phyloP scores from a whole-genome alignment of 2,113 vertebrate genomes.

The Nipponia nippon region DNA sequence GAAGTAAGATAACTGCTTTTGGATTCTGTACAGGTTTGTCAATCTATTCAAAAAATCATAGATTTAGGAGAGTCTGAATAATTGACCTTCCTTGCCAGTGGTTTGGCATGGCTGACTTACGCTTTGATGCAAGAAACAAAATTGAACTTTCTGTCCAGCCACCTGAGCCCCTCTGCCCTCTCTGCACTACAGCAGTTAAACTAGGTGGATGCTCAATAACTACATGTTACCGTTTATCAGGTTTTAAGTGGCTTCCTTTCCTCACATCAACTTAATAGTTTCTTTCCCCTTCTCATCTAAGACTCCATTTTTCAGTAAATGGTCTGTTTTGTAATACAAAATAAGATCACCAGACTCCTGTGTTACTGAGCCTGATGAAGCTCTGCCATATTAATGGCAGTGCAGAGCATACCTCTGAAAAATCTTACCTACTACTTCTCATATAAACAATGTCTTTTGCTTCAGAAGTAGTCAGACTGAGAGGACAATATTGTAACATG shows the following conservation, averaged over 20 bases:
- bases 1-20: background rate
- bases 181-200: background rate
- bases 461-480: background rate
- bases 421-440: background rate
- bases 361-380: background rate
- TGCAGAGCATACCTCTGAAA: background rate
- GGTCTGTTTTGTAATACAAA: background rate
- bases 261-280: background rate
- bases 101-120: background rate
- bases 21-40: background rate
- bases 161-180: background rate
- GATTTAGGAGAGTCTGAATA: background rate
- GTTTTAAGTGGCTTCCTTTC: background rate
- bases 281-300: background rate
- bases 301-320: background rate
- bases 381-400: background rate
- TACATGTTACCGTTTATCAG: background rate
- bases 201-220: background rate
- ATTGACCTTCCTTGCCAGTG: background rate
- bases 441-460: background rate
- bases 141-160: background rate
- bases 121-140: background rate
- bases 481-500: background rate
- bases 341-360: background rate
- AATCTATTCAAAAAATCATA: background rate